Base-by-base conservation (phyloP, 2,113 vertebrate species). In the Lucifuga dentata region DNA sequence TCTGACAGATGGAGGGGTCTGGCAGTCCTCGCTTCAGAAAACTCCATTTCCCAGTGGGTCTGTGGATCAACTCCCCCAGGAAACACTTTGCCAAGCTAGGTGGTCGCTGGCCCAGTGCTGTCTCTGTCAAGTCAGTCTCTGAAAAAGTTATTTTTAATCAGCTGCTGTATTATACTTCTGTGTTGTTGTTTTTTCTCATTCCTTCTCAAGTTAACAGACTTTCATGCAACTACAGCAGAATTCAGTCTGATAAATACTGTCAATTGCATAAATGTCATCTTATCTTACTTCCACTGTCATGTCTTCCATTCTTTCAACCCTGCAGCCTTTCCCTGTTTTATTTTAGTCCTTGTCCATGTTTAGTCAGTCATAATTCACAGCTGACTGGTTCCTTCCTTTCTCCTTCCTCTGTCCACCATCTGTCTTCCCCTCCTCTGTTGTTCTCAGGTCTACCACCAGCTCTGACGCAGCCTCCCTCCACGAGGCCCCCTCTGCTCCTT, bases 1-100 rank as follows among this genome's bases (percentile, higher is more conserved):
- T 55, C 36, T 75, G 29, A 73, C 91, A 94, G 85, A 95, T 96
- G 82, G 94, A 95, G 90, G 96, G 95, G 83, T 94, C 95, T 86
- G 94, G 93, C 72, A 97, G 94, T 92, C 95, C 95, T 79, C 94
- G 95, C 52, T 94, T 95, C 58, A 93, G 94, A 87, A 97, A 96
- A 62, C 95, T 96, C 19, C 93, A 96, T 88, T 95, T 97, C 86
- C 96, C 96, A 2, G 94, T 96, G 69, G 96, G 96, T 76, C 92
- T 97, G 80, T 97, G 95, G 96, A 97, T 97, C 87, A 95, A 96
- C 85, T 97, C 95, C 5, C 96, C 95, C 52, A 90, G 95, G 86
- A 97, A 97, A 89, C 95, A 96, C 77, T 93, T 97, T 82, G 95
- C 95, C 73, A 97, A 97, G 81, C 88, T 96, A 20, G 95, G 95